phyloP scores from a whole-genome alignment of 2,113 vertebrate genomes.

The Pristiophorus japonicus region DNA sequence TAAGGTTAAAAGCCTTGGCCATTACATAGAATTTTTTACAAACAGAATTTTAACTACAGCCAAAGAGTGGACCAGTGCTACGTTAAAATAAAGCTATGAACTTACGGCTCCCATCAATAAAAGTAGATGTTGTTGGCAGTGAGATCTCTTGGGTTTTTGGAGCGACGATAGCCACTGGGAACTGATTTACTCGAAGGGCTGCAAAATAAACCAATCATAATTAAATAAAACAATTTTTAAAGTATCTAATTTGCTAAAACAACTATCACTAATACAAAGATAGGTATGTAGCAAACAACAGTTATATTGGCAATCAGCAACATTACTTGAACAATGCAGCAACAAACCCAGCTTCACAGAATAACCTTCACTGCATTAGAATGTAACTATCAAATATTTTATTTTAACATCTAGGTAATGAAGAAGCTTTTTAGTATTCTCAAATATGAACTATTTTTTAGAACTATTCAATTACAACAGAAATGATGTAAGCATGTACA shows the following conservation, averaged over 20 bases:
- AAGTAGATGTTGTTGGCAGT: constrained; percentile 86
- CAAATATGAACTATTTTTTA: not conserved
- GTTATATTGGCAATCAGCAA: not conserved
- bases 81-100: constrained; percentile 41
- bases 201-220: constrained; percentile 43
- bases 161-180: constrained; percentile 84
- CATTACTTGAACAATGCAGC: not conserved
- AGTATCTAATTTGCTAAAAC: not conserved
- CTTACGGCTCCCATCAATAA: constrained; percentile 96
- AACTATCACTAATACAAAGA: not conserved
- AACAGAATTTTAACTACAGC: not conserved
- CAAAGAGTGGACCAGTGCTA: not conserved
- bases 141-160: constrained; percentile 88
- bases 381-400: not conserved
- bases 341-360: not conserved
- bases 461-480: not conserved
- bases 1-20: not conserved
- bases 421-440: not conserved
- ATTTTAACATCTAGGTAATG: not conserved
- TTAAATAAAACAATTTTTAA: not conserved
- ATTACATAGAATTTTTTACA: too few species aligned
- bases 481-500: not conserved
- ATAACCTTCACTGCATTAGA: not conserved
- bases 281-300: not conserved
- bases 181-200: constrained; percentile 90